Evolutionary conservation across 2,797 vertebrate genomes (phyloP), one percentile per base, ranked within the genome.

Genomic region (Myioborus miniatus): DNA sequence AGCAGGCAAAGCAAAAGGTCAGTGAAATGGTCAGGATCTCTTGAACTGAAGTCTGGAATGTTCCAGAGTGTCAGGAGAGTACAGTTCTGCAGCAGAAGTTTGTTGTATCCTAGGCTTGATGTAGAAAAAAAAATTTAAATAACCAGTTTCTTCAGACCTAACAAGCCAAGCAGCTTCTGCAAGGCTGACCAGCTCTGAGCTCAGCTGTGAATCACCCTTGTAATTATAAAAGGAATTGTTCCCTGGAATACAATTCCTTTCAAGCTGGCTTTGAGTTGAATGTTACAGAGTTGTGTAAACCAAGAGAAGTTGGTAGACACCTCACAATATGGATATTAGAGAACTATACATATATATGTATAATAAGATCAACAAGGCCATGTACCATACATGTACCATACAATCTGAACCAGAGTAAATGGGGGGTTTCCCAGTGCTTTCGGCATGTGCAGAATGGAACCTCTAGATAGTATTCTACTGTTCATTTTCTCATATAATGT

Each of bases 1-100:
- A 53, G 83, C 95, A 95, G 89, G 49, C 89, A 77, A 92, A 97
- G 47, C 88, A 96, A 62, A 89, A 97, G 97, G 98, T 98, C 56
- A 95, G 97, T 86, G 88, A 88, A 71, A 22, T 49, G 15, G 17
- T 88, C 56, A 60, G 29, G 29, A 47, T 74, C 52, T 91, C 59
- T 72, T 83, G 58, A 63, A 90, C 5, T 65, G 3, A 43, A 0
- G 0, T 59, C 27, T 37, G 6, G 12, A 84, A 37, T 39, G 24
- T 60, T 89, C 9, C 46, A 34, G 36, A 5, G 14, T 60, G 16
- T 56, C 26, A 16, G 11, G 53, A 74, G 19, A 50, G 21, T 69
- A 36, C 30, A 41, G 27, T 64, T 78, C 29, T 87, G 44, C 56
- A 65, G 55, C 23, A 74, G 44, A 85, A 55, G 39, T 82, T 58